Base-by-base conservation (phyloP, 2,797 vertebrate genomes). In the Neomorphus geoffroyi region DNA sequence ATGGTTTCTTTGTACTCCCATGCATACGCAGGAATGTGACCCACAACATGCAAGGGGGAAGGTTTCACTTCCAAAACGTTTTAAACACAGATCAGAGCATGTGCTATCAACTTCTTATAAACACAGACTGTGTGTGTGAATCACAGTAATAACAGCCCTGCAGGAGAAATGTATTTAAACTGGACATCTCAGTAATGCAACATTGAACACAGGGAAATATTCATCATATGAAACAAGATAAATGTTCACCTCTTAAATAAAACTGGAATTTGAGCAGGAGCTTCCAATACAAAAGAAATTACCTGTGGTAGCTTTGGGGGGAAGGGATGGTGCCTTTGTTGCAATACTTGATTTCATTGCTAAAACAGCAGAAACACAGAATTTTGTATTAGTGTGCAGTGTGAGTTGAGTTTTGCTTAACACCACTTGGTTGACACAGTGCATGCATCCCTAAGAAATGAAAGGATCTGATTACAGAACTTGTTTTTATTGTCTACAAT, bases 11-110 rank as follows among this genome's bases (percentile, higher is more conserved):
- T 66, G 26, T 69, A 45, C 17, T 73, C 57, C 80, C 62, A 64
- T 33, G 58, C 35, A 18, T 13, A 79, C 80, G 45, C 43, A 93
- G 78, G 90, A 72, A 73, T 46, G 72, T 28, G 37, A 93, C 54
- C 77, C 62, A 8, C 19, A 85, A 77, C 54, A 73, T 57, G 75
- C 79, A 86, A 48, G 13, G 61, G 43, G 24, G 60, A 27, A 64
- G 53, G 54, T 70, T 96, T 93, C 22, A 94, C 74, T 93, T 93
- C 54, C 62, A 69, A 65, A 78, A 57, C 24, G 24, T 26, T 72
- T 74, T 89, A 88, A 71, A 86, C 62, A 87, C 39, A 65, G 81
- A 80, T 84, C 64, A 90, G 85, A 94, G 71, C 46, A 50, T 50
- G 65, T 33, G 43, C 26, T 80, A 70, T 9, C 84, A 71, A 57